Evolutionary conservation across 2,888 invertebrate genomes (phyloP).

Genomic region (Biston stratarius): DNA sequence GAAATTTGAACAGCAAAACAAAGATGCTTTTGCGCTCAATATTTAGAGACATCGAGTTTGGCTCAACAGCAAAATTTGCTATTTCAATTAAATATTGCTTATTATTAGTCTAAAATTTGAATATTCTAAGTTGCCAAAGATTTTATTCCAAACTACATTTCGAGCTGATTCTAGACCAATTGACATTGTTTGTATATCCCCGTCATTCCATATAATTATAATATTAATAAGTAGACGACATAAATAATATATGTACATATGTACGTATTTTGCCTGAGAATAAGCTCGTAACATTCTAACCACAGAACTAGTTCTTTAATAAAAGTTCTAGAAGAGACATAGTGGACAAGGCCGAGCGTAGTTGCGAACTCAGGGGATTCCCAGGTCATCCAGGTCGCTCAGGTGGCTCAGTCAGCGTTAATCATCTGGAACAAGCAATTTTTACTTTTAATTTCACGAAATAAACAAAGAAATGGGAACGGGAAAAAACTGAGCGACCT

Average conservation of each 20-base stretch:
- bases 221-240: background rate
- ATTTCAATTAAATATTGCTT: too few relatives aligned
- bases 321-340: conserved; percentile 5
- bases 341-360: conserved; percentile 25
- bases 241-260: background rate
- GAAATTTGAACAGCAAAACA: too few relatives aligned
- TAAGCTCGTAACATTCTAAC: background rate
- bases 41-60: too few relatives aligned
- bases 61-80: too few relatives aligned
- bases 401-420: conserved; percentile 83
- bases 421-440: conserved; percentile 85
- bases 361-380: conserved; percentile 37
- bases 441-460: conserved; percentile 73
- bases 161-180: background rate
- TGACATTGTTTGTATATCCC: background rate
- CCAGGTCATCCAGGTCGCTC: conserved; percentile 74
- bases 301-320: background rate
- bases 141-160: background rate
- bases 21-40: too few relatives aligned
- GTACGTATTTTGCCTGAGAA: background rate
- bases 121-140: background rate
- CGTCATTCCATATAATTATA: background rate
- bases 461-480: conserved; percentile 56
- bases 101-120: too few relatives aligned
- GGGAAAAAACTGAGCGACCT: conserved; percentile 81